These are phyloP conservation scores for Parasteatoda lunata DNA, from an alignment of 2,888 invertebrate species.

Conservation along the genomic window DNA sequence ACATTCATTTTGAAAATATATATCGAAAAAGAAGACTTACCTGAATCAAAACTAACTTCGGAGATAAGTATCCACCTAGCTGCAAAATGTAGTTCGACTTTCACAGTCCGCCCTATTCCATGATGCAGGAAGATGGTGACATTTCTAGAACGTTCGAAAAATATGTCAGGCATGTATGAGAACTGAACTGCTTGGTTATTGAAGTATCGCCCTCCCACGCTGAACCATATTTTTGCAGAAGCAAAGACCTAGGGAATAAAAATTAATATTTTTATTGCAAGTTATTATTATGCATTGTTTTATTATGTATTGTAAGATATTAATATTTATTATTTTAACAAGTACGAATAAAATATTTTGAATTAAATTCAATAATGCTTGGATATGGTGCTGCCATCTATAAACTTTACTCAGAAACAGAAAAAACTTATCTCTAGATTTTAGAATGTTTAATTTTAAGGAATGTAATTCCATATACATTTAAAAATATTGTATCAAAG, in stretches of 20 bases:
- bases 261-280: not conserved
- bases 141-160: constrained; percentile 87
- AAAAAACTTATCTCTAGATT: no score
- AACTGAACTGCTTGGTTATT: constrained; percentile 83
- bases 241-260: constrained; percentile 80
- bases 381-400: no score
- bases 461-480: no score
- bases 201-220: constrained; percentile 86
- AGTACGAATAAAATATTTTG: no score
- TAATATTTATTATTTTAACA: no score
- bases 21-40: constrained; percentile 9
- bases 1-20: no score
- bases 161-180: constrained; percentile 83
- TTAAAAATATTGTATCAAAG: no score
- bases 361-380: no score
- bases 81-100: constrained; percentile 85
- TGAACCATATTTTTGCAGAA: constrained; percentile 86
- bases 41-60: constrained; percentile 89
- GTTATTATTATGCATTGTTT: no score
- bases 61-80: constrained; percentile 91
- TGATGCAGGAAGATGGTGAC: constrained; percentile 88
- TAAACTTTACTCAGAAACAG: no score
- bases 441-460: no score
- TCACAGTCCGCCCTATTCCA: constrained; percentile 86
- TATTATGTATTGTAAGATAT: no score